Evolutionary conservation across 1,140 invertebrate genomes (phyloP).

Genomic region (Alviniconcha marisindica): DNA sequence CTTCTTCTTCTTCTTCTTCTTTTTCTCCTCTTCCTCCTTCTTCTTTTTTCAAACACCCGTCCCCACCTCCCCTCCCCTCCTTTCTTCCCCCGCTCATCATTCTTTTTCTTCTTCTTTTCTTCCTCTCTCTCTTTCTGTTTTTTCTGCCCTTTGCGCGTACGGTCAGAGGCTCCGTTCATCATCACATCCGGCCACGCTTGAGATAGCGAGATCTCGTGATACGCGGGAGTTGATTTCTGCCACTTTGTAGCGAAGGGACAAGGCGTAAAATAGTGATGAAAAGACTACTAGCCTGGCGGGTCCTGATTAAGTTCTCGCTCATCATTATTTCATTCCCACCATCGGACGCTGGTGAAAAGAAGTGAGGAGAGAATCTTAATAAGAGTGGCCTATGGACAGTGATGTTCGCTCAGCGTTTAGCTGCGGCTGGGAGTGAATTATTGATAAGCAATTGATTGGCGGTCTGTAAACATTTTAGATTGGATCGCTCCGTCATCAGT

Average conservation of each 20-base stretch:
- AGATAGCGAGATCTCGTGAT: slow-evolving; percentile 26
- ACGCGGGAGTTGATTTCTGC: slow-evolving; percentile 7
- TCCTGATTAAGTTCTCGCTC: slow-evolving; percentile 34
- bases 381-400: slow-evolving; percentile 23
- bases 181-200: not conserved
- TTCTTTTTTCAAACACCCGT: no score
- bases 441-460: slow-evolving; percentile 25
- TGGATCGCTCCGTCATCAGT: not conserved
- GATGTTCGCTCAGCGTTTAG: slow-evolving; percentile 1
- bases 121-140: no score
- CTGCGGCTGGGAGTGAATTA: slow-evolving; percentile 9
- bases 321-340: slow-evolving; percentile 31
- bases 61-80: no score
- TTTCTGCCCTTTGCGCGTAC: no score
- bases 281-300: slow-evolving; percentile 12
- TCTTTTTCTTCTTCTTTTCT: no score
- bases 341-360: slow-evolving; percentile 22
- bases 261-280: slow-evolving; percentile 38
- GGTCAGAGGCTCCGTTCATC: no score
- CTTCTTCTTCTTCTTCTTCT: no score
- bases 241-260: slow-evolving; percentile 14
- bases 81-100: no score
- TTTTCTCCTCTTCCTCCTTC: no score
- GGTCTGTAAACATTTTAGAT: slow-evolving; percentile 29
- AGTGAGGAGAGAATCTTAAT: not conserved